A percentile compares a stretch with the other conserved stretches of the same genome.
Conservation (phyloP, 1,140 invertebrate species). For the Hetaerina americana region DNA sequence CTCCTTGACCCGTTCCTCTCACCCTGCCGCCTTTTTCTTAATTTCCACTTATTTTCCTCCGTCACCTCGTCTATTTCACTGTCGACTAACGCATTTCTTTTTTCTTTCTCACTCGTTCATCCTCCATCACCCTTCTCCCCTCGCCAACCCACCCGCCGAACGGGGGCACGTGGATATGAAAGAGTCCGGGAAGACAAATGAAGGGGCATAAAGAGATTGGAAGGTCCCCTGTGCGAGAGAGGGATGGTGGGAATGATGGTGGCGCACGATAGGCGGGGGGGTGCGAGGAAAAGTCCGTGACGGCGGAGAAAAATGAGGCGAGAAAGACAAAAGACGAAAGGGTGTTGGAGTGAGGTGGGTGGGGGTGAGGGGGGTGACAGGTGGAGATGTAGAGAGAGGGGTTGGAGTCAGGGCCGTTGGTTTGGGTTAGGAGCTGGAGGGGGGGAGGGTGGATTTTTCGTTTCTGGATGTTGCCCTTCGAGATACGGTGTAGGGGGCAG, state of each 20-base stretch:
- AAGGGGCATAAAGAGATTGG: neutral
- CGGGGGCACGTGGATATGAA: too few relatives aligned
- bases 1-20: too few relatives aligned
- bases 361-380: too few relatives aligned
- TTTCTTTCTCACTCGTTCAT: neutral
- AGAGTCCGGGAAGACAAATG: neutral
- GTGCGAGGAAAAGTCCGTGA: too few relatives aligned
- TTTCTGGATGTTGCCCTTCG: neutral
- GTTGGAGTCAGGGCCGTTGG: too few relatives aligned
- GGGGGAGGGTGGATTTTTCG: too few relatives aligned
- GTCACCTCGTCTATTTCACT: neutral
- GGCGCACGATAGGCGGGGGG: neutral
- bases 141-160: neutral
- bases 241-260: neutral
- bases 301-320: neutral
- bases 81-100: neutral
- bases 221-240: neutral
- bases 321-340: neutral
- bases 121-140: neutral
- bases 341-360: neutral
- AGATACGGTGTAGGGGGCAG: neutral
- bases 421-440: too few relatives aligned
- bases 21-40: too few relatives aligned
- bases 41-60: too few relatives aligned
- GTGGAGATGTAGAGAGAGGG: too few relatives aligned